These are phyloP conservation scores for Dallia pectoralis DNA, from an alignment of 2,797 vertebrate species.

Conservation along the genomic window DNA sequence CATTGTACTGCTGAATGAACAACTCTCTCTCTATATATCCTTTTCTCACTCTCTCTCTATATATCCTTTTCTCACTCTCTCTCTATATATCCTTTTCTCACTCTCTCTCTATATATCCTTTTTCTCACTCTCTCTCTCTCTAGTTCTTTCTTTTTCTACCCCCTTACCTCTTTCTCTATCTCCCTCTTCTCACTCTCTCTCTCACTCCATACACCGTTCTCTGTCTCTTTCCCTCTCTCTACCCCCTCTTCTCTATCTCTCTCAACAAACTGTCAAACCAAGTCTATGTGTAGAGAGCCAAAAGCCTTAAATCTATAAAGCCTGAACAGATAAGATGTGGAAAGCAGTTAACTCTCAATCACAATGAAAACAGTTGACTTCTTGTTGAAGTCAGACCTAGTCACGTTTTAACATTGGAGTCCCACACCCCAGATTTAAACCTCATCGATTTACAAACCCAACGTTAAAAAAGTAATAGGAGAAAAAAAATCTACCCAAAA, in stretches of 20 bases:
- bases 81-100: neutral
- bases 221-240: too few relatives aligned
- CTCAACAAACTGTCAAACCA: slow-evolving; percentile 32
- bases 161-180: neutral
- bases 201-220: too few relatives aligned
- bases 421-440: slow-evolving; percentile 5
- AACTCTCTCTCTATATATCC: neutral
- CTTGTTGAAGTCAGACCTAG: slow-evolving; percentile 14
- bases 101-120: neutral
- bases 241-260: slow-evolving; percentile 34
- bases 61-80: neutral
- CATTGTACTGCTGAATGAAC: slow-evolving; percentile 41
- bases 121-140: too few relatives aligned
- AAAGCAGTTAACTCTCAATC: slow-evolving; percentile 32
- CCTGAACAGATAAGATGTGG: slow-evolving; percentile 41
- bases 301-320: slow-evolving; percentile 54
- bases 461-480: neutral
- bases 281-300: slow-evolving; percentile 28
- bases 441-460: slow-evolving; percentile 6
- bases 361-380: slow-evolving; percentile 27
- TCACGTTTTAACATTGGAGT: neutral
- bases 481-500: neutral
- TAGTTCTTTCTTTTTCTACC: slow-evolving; percentile 2
- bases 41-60: neutral
- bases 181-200: too few relatives aligned